Evolutionary conservation across 2,113 vertebrate genomes (phyloP).

Genomic region (Otocyon megalotis): DNA sequence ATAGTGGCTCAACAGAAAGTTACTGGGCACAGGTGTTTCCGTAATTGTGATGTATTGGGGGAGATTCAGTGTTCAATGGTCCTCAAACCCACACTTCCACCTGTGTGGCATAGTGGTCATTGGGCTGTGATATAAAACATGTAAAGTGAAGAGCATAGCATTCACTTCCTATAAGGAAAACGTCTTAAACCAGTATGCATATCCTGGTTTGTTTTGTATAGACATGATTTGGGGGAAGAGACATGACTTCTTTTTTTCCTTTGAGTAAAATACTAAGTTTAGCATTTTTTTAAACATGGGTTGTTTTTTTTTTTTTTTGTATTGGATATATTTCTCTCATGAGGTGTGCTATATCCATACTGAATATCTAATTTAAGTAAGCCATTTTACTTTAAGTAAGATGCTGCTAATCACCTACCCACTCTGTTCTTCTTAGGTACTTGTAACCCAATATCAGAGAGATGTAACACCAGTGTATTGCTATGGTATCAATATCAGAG

Average conservation of each 20-base stretch:
- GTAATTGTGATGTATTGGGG: slow-evolving; percentile 84
- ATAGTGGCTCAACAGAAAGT: slow-evolving; percentile 54
- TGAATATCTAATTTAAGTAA: neutral
- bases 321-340: neutral
- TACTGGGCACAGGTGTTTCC: slow-evolving; percentile 82
- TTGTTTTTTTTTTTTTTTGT: neutral
- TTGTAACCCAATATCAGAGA: neutral
- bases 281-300: neutral
- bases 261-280: slow-evolving; percentile 7
- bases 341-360: neutral
- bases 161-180: slow-evolving; percentile 5
- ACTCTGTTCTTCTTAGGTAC: neutral
- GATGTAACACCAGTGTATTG: no score
- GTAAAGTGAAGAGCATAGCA: neutral
- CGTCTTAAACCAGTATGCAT: neutral
- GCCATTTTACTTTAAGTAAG: no score
- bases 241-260: neutral
- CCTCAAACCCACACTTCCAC: slow-evolving; percentile 79
- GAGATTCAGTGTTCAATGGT: slow-evolving; percentile 78
- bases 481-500: neutral
- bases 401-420: neutral
- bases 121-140: slow-evolving; percentile 66
- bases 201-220: neutral
- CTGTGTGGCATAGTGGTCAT: slow-evolving; percentile 58
- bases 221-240: neutral